Evolutionary conservation across 2,797 vertebrate genomes (phyloP), one percentile per base, ranked within the genome.

Genomic region (Microchirus variegatus): DNA sequence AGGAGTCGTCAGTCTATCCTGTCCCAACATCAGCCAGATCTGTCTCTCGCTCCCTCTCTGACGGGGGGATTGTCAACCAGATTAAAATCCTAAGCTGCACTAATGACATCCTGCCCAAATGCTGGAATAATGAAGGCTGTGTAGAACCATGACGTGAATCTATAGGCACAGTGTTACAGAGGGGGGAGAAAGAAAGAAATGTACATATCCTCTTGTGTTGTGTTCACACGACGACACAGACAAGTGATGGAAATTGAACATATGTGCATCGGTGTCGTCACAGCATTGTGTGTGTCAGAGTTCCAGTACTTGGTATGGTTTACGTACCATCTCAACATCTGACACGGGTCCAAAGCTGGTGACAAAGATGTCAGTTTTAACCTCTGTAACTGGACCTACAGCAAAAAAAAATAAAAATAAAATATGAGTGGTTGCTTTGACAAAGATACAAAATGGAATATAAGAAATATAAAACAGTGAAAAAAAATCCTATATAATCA

Each of bases 311-410:
- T 59, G 48, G 52, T 4, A n/a, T 46, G 37, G 62, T 16, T 67
- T 80, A 92, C 93, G 7, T 90, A 95, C 94, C 94, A 95, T 95
- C 87, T 95, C 94, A n/a, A 94, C 94, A 75, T 95, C 94, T 63
- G 94, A 94, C 55, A 95, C 94, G 3, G 94, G 94, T 80, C 94
- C 94, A 75, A 95, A 95, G 86, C 94, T 95, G 89, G 94, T 95
- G 82, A 95, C 94, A 81, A 94, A 95, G 82, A 95, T 95, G 85
- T 95, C 94, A 2, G 94, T 95, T 91, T 94, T 95, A 68, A 95
- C 93, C 82, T 94, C 94, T 38, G 94, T 95, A 18, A 94, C 92
- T 12, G 91, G 92, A 88, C 93, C 93, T 94, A 74, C n/a, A 75
- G 60, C 62, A 78, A 44, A 72, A 26, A n/a, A n/a, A n/a, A n/a